phyloP scores from a whole-genome alignment of 2,113 vertebrate genomes.

The Sakesphorus luctuosus region DNA sequence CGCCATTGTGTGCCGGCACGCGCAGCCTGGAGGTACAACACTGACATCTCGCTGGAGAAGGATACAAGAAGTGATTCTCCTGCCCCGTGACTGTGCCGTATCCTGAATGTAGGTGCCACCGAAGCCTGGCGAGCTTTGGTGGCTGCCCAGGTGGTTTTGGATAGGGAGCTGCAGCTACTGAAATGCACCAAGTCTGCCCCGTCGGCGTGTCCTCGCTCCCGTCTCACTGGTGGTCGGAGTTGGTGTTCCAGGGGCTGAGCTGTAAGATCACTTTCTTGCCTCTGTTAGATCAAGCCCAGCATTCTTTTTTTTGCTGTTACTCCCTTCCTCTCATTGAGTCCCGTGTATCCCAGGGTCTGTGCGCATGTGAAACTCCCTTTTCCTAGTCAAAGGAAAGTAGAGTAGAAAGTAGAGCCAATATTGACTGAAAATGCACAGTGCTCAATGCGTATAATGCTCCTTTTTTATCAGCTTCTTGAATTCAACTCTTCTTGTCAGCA shows the following conservation, averaged over 20 bases:
- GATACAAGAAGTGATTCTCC: conserved; percentile 31
- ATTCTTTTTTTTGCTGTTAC: conserved; percentile 27
- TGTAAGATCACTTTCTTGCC: conserved; percentile 53
- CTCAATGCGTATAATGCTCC: conserved; percentile 68
- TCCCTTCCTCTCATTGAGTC: conserved; percentile 53
- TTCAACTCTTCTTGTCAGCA: conserved; percentile 68
- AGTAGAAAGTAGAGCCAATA: conserved; percentile 62
- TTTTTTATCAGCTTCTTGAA: conserved; percentile 70
- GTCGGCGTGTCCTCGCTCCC: conserved; percentile 30
- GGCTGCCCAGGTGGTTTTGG: conserved; percentile 15
- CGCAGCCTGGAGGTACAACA: not conserved
- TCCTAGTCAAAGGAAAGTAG: conserved; percentile 63
- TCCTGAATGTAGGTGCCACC: conserved; percentile 51
- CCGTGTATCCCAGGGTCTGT: conserved; percentile 61
- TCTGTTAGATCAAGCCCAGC: conserved; percentile 61
- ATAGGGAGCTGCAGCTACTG: conserved; percentile 55
- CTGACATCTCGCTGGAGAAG: conserved; percentile 22
- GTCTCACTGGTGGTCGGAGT: not conserved
- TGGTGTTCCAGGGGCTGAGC: not conserved
- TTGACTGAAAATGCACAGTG: conserved; percentile 69
- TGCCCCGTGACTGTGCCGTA: conserved; percentile 13
- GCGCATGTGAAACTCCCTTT: conserved; percentile 68
- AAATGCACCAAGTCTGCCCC: not conserved
- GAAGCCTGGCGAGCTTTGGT: conserved; percentile 3
- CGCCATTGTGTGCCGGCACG: not conserved